Conservation (phyloP, 2,113 vertebrate genomes). For the Philantomba maxwellii region DNA sequence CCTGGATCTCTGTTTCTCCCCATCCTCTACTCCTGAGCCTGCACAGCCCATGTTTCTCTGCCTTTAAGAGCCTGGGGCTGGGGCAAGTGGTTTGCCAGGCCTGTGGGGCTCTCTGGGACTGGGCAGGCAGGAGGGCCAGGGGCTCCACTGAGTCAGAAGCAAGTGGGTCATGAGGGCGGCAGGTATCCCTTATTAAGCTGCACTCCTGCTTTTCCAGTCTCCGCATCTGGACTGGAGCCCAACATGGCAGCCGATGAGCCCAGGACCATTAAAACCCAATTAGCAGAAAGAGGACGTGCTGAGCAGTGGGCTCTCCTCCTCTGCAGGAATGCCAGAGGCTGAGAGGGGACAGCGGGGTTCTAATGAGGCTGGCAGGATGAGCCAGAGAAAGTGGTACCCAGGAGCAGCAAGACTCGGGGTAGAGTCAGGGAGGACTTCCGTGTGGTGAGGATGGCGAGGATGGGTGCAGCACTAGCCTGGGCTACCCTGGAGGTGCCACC, state of each 20-base stretch:
- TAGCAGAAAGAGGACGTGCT: slow-evolving; percentile 66
- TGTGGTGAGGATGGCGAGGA: rapidly evolving
- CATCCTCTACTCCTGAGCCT: neutral
- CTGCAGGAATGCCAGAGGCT: neutral
- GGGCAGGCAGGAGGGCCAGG: neutral
- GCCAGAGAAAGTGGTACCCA: neutral
- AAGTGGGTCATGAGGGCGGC: neutral
- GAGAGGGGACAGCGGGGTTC: neutral
- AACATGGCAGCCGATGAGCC: neutral
- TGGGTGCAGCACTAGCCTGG: neutral
- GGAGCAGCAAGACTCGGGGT: neutral
- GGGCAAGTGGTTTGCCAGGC: neutral
- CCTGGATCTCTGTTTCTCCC: neutral
- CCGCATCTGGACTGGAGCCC: slow-evolving; percentile 33
- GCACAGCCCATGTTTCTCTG: neutral
- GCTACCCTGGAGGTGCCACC: too few relatives aligned
- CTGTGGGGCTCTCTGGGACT: neutral
- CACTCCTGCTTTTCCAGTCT: neutral
- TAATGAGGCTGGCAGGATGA: neutral
- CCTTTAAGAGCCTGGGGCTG: neutral
- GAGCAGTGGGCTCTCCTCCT: neutral
- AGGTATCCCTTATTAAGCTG: slow-evolving; percentile 62
- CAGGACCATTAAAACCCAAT: slow-evolving; percentile 76
- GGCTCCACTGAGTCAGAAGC: neutral
- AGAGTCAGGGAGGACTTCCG: neutral